Evolutionary conservation across 2,888 invertebrate species (phyloP).

Genomic region (Noctua pronuba): DNA sequence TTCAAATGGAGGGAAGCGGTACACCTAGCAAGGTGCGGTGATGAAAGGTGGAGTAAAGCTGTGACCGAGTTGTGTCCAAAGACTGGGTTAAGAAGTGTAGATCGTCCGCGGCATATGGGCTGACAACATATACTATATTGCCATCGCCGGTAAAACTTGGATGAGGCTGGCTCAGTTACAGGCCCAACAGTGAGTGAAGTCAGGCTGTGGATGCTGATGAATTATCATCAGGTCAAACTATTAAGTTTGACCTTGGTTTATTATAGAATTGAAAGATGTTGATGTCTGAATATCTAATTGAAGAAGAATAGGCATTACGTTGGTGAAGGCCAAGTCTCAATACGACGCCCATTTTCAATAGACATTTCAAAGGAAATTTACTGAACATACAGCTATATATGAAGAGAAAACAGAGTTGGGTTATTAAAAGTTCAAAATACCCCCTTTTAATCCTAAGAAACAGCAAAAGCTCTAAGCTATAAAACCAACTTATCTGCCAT

Average conservation of each 20-base stretch:
- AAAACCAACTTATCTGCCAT: constrained; percentile 31
- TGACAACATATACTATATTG: no score
- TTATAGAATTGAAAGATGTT: background rate
- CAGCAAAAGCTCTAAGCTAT: constrained; percentile 20
- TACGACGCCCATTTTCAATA: background rate
- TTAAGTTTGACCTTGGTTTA: background rate
- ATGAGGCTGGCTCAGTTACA: background rate
- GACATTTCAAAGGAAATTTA: background rate
- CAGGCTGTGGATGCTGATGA: no score
- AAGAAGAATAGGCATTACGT: background rate
- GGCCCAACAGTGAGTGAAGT: background rate
- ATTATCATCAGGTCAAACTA: no score
- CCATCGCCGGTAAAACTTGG: background rate
- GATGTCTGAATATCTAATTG: background rate
- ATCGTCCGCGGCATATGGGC: no score
- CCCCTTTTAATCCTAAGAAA: background rate
- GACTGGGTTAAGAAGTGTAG: no score
- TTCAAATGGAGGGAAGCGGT: background rate
- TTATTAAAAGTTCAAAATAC: constrained; percentile 6
- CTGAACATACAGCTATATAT: background rate
- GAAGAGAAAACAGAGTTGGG: background rate
- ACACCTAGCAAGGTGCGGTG: background rate
- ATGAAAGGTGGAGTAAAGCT: background rate
- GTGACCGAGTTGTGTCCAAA: background rate
- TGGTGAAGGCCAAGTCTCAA: background rate